Conservation (phyloP, 2,888 invertebrate genomes). For the Xanthorhoe spadicearia region DNA sequence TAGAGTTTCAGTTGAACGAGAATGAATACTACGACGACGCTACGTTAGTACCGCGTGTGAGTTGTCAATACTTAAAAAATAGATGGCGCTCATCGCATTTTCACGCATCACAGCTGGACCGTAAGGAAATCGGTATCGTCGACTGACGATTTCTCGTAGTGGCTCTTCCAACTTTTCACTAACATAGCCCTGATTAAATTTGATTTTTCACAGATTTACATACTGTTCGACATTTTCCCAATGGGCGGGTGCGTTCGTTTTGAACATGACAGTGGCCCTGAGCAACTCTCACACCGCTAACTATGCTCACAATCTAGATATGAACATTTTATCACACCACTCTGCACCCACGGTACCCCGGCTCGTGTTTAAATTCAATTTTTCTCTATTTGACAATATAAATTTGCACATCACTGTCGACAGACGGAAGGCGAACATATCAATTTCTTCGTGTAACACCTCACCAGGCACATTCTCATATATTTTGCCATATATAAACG, state of each 20-base stretch:
- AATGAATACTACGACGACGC: background rate
- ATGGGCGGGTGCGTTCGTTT: slow-evolving; percentile 6
- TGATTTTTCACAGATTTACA: slow-evolving; percentile 23
- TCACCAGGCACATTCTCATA: background rate
- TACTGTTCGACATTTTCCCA: slow-evolving; percentile 15
- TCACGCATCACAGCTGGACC: background rate
- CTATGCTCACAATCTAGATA: background rate
- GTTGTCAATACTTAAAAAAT: background rate
- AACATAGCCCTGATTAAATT: slow-evolving; percentile 78
- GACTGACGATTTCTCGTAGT: slow-evolving; percentile 27
- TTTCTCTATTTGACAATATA: slow-evolving; percentile 33
- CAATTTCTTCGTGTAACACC: slow-evolving; percentile 16
- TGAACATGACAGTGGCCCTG: slow-evolving; percentile 5
- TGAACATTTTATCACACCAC: background rate
- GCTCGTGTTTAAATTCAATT: slow-evolving; percentile 38
- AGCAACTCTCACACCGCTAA: background rate
- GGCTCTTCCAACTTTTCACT: slow-evolving; percentile 29
- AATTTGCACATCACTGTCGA: slow-evolving; percentile 29
- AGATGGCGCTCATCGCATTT: background rate
- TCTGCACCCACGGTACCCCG: slow-evolving; percentile 8
- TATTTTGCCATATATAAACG: slow-evolving; percentile 5
- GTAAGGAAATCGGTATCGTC: slow-evolving; percentile 10
- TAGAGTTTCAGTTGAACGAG: background rate
- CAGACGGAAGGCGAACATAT: slow-evolving; percentile 32
- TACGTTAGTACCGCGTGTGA: background rate